Base-by-base conservation (phyloP, 2,888 invertebrate species). In the Timema cristinae region DNA sequence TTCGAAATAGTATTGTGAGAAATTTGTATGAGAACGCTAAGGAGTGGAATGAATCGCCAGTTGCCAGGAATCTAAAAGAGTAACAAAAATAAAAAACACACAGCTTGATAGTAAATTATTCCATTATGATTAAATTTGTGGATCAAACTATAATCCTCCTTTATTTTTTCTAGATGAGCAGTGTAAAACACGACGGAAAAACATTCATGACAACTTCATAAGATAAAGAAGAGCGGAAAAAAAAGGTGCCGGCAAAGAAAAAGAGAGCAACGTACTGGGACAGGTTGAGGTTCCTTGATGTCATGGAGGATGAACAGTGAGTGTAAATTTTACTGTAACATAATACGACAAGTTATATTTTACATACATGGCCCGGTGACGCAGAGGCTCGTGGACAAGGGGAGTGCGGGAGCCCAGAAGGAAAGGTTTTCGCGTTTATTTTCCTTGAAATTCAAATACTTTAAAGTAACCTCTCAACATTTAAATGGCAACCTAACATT, bases 51-150 rank as follows among this genome's bases (percentile, higher is more conserved):
- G 13, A 50, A 16, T 66, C 66, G 7, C 71, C 67, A 66, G 71
- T 50, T n/a, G 52, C 71, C 66, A 71, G 52, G 15, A 66, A 71
- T 50, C 67, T 63, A 4, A 48, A 47, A 63, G 48, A 48, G 48
- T 9, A 63, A 16, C 10, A 63, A 4, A 63, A 63, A 32, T 32
- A 13, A 15, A 16, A n/a, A 59, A 7, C 2, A 59, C 63, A 47
- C 32, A 63, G 16, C 6, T 13, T n/a, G 59, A 16, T 59, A n/a
- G 15, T 32, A 32, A 32, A 32, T 32, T 32, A 32, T 32, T 32
- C 32, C 32, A 32, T 32, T 32, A 32, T 32, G 32, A 32, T 32
- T 32, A 32, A 32, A 32, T 32, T 32, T 32, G 32, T 32, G 32
- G 32, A 32, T 32, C 4, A 2, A 32, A 32, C 32, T 32, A 2